Evolutionary conservation across 1,140 invertebrate genomes (phyloP).

Genomic region (Xylocopa sonorina): DNA sequence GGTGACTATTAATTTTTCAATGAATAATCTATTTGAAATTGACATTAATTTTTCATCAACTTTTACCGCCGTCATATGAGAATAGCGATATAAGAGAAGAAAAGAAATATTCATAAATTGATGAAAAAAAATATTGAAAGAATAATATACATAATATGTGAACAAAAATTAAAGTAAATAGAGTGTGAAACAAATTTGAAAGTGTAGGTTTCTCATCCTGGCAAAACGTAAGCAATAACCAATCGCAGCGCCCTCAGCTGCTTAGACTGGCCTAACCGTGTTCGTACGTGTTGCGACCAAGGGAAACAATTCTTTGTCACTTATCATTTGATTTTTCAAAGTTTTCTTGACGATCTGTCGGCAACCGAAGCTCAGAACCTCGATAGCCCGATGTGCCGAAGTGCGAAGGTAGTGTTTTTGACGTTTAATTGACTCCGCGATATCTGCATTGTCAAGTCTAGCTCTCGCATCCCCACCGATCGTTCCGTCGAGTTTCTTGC

Average conservation of each 20-base stretch:
- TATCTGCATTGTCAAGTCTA: conserved; percentile 16
- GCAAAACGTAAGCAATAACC: conserved; percentile 29
- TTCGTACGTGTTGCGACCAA: conserved; percentile 46
- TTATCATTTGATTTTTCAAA: conserved; percentile 33
- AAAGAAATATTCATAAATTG: not conserved
- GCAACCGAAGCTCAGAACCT: not conserved
- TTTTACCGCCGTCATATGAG: not conserved
- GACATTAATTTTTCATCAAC: too few species aligned
- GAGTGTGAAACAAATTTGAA: not conserved
- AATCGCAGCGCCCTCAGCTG: conserved; percentile 51
- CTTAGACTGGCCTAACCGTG: conserved; percentile 63
- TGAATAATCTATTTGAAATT: not conserved
- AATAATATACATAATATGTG: not conserved
- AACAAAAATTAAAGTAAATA: not conserved
- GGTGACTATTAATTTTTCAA: not conserved
- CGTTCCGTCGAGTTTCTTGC: conserved; percentile 19
- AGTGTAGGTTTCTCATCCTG: conserved; percentile 8
- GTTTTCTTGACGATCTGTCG: conserved; percentile 16
- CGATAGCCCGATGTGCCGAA: conserved; percentile 34
- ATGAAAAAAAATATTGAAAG: not conserved
- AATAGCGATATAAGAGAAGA: not conserved
- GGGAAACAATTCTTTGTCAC: conserved; percentile 53
- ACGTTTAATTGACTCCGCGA: not conserved
- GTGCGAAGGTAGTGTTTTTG: conserved; percentile 33
- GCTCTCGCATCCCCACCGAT: conserved; percentile 26